phyloP scores from a whole-genome alignment of 2,113 vertebrate genomes.

The Axis porcinus region DNA sequence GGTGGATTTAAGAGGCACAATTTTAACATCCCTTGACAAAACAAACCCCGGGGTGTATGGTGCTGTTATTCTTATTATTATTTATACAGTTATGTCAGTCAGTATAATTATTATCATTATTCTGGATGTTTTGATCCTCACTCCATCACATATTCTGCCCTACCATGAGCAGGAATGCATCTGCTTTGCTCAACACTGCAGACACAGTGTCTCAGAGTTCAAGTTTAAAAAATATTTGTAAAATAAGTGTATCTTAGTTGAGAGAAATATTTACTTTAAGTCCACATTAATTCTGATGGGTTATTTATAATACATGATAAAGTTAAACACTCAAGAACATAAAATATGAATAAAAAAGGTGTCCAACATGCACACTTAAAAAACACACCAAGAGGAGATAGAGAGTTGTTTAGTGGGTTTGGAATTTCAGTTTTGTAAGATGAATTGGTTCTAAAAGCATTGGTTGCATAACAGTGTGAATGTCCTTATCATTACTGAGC shows the following conservation, averaged over 20 bases:
- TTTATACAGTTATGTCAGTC: background rate
- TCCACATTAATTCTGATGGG: background rate
- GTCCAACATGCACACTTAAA: background rate
- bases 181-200: background rate
- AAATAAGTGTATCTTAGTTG: background rate
- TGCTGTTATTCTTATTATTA: background rate
- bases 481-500: background rate
- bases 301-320: background rate
- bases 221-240: background rate
- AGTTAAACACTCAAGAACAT: background rate
- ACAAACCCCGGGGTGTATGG: background rate
- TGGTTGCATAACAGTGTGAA: background rate
- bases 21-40: background rate
- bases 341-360: background rate
- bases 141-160: background rate
- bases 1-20: background rate
- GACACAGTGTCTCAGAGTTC: background rate
- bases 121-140: background rate
- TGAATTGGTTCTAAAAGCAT: background rate
- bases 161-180: background rate
- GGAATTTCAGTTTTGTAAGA: background rate
- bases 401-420: background rate
- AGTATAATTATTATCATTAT: background rate
- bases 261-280: constrained; percentile 18
- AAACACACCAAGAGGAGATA: background rate